A percentile compares a stretch with the other conserved stretches of the same genome.
Conservation (phyloP, 2,888 invertebrate species). For the Digitonthophagus gazella region DNA sequence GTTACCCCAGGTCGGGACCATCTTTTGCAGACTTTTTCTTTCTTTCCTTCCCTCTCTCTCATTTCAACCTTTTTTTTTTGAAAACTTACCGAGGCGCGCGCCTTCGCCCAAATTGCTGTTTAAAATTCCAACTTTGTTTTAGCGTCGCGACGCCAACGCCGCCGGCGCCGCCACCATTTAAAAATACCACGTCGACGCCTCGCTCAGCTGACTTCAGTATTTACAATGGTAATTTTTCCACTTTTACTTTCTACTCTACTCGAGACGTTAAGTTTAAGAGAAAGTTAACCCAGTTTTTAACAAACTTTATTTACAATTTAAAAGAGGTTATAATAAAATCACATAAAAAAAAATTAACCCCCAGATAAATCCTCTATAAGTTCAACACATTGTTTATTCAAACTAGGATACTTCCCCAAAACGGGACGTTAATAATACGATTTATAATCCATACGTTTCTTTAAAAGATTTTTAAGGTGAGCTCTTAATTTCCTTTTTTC, state of each 20-base stretch:
- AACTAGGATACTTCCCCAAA: conserved; percentile 66
- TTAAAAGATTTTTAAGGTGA: conserved; percentile 65
- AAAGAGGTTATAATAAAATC: too few species aligned
- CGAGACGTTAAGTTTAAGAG: conserved; percentile 35
- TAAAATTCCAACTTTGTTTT: conserved; percentile 53
- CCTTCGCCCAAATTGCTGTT: conserved; percentile 51
- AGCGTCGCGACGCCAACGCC: conserved; percentile 39
- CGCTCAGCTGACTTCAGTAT: conserved; percentile 34
- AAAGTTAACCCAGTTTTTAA: conserved; percentile 15
- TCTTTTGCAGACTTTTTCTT: conserved; percentile 44
- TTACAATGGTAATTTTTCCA: conserved; percentile 47
- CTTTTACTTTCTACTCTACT: conserved; percentile 39
- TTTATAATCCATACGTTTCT: conserved; percentile 75
- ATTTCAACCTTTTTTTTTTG: conserved; percentile 45
- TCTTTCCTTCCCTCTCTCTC: conserved; percentile 50
- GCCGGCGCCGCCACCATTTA: conserved; percentile 18
- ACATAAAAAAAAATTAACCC: too few species aligned
- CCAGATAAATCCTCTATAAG: conserved; percentile 55
- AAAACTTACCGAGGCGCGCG: conserved; percentile 42
- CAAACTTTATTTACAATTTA: too few species aligned
- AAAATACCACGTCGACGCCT: conserved; percentile 10
- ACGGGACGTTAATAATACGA: conserved; percentile 77
- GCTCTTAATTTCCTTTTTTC: conserved; percentile 61
- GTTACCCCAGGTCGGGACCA: conserved; percentile 44
- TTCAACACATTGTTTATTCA: conserved; percentile 63